phyloP scores from a whole-genome alignment of 2,888 invertebrate genomes.

The Heliconius hortense region DNA sequence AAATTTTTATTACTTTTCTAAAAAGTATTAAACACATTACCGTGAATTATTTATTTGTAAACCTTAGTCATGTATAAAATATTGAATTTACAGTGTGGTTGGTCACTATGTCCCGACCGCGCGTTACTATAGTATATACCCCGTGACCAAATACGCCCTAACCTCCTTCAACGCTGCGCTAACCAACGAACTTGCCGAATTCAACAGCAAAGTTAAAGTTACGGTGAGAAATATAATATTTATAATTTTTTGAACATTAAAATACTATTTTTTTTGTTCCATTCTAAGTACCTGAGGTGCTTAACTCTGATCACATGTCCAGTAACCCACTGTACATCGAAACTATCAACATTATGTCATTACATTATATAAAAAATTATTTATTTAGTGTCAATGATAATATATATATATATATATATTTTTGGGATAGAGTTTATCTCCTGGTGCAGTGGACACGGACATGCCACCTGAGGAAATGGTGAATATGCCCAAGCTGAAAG shows the following conservation, averaged over 20 bases:
- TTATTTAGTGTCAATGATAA: neutral
- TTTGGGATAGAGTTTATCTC: neutral
- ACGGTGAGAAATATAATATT: neutral
- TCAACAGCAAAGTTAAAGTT: neutral
- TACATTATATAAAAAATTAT: too few relatives aligned
- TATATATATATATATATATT: neutral
- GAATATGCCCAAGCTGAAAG: neutral
- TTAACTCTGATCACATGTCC: too few relatives aligned
- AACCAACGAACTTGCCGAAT: neutral
- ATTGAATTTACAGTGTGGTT: neutral
- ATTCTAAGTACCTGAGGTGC: too few relatives aligned
- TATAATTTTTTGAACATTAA: neutral
- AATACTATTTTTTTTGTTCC: too few relatives aligned
- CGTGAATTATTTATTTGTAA: too few relatives aligned
- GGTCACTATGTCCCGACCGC: neutral
- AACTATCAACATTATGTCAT: too few relatives aligned
- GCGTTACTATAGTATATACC: neutral
- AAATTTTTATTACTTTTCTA: too few relatives aligned
- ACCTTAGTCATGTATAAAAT: neutral
- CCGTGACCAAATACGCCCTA: neutral
- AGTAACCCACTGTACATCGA: too few relatives aligned
- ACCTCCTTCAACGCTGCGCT: neutral
- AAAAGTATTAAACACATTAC: too few relatives aligned
- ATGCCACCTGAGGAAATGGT: slow-evolving; percentile 6
- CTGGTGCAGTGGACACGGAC: slow-evolving; percentile 9